A percentile compares a stretch with the other conserved stretches of the same genome.
phyloP scores from a whole-genome alignment of 2,888 invertebrate genomes.

The Netelia virgata region DNA sequence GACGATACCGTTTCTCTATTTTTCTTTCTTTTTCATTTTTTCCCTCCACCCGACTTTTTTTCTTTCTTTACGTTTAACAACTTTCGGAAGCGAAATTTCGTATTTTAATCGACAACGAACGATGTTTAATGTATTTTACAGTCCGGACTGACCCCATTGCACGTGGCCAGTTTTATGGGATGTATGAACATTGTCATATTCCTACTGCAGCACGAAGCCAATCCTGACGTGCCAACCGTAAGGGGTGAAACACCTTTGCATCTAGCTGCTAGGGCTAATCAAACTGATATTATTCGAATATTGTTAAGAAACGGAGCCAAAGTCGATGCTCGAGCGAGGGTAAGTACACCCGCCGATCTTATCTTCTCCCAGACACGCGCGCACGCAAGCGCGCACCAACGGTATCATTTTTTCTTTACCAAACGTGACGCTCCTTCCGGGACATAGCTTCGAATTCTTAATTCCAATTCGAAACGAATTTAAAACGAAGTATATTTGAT shows the following conservation, averaged over 20 bases:
- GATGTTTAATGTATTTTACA: slow-evolving; percentile 79
- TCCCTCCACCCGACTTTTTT: background rate
- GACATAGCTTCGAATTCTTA: background rate
- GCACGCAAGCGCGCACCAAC: background rate
- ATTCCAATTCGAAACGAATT: background rate
- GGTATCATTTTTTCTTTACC: background rate
- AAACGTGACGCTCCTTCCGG: too few species aligned
- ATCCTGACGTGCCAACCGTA: slow-evolving; percentile 97
- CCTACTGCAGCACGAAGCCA: slow-evolving; percentile 96
- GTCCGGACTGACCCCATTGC: slow-evolving; percentile 97
- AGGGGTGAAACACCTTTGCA: slow-evolving; percentile 98
- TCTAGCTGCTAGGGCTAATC: slow-evolving; percentile 98
- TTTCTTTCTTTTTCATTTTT: slow-evolving; percentile 1
- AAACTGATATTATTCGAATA: slow-evolving; percentile 98
- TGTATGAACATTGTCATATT: slow-evolving; percentile 99
- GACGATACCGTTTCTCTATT: slow-evolving; percentile 9
- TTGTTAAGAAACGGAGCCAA: slow-evolving; percentile 97
- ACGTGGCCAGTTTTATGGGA: slow-evolving; percentile 99
- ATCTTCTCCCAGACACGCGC: too few species aligned
- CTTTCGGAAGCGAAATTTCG: too few species aligned
- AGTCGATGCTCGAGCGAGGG: slow-evolving; percentile 90
- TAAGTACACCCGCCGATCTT: slow-evolving; percentile 79
- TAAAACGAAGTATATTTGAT: background rate
- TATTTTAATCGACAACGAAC: slow-evolving; percentile 18
- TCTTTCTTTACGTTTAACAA: background rate